Conservation (phyloP, 2,797 vertebrate genomes). For the Myotis pilosus region DNA sequence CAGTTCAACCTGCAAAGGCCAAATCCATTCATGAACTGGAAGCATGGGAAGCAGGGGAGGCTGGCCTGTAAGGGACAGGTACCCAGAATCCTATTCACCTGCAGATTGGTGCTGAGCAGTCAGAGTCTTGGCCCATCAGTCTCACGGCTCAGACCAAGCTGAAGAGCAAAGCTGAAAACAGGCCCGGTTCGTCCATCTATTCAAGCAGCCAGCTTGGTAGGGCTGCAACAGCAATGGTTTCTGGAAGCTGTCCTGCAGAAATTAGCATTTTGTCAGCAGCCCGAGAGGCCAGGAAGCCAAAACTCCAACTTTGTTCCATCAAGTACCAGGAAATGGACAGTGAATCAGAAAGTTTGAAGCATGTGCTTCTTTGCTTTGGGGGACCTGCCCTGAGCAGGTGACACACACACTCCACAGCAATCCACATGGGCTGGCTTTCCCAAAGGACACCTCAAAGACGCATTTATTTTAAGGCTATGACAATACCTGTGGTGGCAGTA, state of each 20-base stretch:
- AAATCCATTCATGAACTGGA: conserved; percentile 67
- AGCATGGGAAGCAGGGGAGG: neutral
- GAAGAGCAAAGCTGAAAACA: conserved; percentile 68
- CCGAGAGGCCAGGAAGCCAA: neutral
- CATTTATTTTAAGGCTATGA: neutral
- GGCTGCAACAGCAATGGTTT: neutral
- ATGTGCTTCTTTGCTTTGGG: neutral
- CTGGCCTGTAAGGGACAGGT: conserved; percentile 25
- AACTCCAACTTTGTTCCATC: conserved; percentile 2
- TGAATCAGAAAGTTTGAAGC: neutral
- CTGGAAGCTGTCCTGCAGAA: neutral
- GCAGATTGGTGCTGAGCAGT: conserved; percentile 39
- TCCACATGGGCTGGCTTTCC: neutral
- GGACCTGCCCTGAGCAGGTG: neutral
- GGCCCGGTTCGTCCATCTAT: neutral
- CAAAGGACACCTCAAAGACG: neutral
- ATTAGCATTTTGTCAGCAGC: neutral
- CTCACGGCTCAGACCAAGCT: neutral
- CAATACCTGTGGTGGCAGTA: neutral
- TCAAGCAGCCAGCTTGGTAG: neutral
- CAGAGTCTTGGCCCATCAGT: conserved; percentile 48
- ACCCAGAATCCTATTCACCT: conserved; percentile 44
- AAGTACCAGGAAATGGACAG: neutral
- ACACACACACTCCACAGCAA: neutral
- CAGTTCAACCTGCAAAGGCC: conserved; percentile 29